Conservation (phyloP, 2,797 vertebrate species). For the Urophycis tenuis region DNA sequence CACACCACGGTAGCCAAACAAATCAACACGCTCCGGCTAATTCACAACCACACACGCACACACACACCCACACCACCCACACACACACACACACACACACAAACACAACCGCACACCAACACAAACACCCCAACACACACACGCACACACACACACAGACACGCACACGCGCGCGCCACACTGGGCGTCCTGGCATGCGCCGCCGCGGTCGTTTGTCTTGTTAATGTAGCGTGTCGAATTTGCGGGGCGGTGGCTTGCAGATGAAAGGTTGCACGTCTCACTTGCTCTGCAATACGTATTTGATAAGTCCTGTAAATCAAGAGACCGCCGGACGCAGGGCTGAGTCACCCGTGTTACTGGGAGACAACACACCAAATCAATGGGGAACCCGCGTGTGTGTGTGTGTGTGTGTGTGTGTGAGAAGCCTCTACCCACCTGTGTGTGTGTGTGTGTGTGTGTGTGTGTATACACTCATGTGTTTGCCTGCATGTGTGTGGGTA, state of each 20-base stretch:
- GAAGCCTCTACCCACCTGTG: background rate
- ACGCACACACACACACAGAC: slow-evolving; percentile 12
- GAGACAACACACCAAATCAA: slow-evolving; percentile 33
- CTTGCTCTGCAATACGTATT: slow-evolving; percentile 75
- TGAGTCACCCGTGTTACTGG: slow-evolving; percentile 58
- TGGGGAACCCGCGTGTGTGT: background rate
- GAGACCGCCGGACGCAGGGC: slow-evolving; percentile 38
- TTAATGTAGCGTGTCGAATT: slow-evolving; percentile 79
- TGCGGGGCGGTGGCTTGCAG: slow-evolving; percentile 70
- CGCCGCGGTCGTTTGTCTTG: slow-evolving; percentile 72
- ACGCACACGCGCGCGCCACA: slow-evolving; percentile 3
- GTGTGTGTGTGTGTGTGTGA: background rate
- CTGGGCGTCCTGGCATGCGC: slow-evolving; percentile 54
- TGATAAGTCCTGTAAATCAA: slow-evolving; percentile 70
- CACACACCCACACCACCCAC: slow-evolving; percentile 4
- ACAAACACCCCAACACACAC: slow-evolving; percentile 9
- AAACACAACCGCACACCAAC: slow-evolving; percentile 10
- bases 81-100: slow-evolving; percentile 7
- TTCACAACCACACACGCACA: background rate
- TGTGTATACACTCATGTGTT: background rate
- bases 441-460: background rate
- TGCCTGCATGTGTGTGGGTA: background rate
- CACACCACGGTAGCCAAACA: background rate
- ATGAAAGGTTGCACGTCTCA: slow-evolving; percentile 81
- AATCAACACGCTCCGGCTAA: background rate